Evolutionary conservation across 2,797 vertebrate genomes (phyloP).

Genomic region (Pseudomugil tenellus): DNA sequence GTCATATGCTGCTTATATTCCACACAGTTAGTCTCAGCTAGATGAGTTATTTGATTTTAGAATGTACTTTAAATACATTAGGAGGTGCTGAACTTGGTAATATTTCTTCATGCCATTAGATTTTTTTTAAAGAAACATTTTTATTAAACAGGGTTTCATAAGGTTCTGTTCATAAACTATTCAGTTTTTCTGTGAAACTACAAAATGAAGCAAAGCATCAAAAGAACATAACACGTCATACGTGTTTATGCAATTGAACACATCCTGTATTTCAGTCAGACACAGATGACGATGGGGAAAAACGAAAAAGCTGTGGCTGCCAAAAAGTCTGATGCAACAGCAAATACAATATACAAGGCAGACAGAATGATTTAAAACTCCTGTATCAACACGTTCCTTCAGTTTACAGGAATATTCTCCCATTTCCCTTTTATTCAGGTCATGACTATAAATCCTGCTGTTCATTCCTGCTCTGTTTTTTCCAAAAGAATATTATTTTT

Average conservation of each 20-base stretch:
- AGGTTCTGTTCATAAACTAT: neutral
- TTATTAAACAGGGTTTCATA: no score
- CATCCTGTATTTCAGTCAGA: neutral
- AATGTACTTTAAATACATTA: no score
- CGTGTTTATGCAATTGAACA: neutral
- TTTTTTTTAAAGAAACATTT: no score
- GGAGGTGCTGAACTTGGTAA: no score
- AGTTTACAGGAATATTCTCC: constrained; percentile 22
- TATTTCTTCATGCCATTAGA: no score
- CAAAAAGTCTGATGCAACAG: constrained; percentile 21
- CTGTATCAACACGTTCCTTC: constrained; percentile 39
- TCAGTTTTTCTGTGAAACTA: neutral
- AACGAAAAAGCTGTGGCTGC: constrained; percentile 1
- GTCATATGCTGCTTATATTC: no score
- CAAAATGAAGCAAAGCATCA: constrained; percentile 2
- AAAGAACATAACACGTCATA: constrained; percentile 1
- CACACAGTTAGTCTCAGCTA: no score
- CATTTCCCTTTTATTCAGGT: neutral
- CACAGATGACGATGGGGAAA: constrained; percentile 22
- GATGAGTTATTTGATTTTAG: no score
- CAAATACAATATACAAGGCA: neutral
- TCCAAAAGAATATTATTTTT: neutral
- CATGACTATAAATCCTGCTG: neutral
- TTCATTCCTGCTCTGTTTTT: neutral
- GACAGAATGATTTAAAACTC: constrained; percentile 12